Base-by-base conservation (phyloP, 2,797 vertebrate species). In the Paedocypris micromegethes region DNA sequence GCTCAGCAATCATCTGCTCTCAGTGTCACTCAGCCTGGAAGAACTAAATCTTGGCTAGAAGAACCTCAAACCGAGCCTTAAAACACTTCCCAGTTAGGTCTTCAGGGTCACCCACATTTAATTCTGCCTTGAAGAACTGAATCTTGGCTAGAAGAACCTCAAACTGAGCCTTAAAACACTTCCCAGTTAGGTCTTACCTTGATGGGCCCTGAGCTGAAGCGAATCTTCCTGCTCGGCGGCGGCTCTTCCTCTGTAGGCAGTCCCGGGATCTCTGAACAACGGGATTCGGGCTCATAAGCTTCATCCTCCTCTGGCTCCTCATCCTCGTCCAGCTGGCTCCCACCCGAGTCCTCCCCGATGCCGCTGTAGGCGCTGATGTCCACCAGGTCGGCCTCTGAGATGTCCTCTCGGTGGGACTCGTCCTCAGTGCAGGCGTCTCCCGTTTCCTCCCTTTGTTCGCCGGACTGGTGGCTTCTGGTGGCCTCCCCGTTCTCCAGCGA, bases 331-430 rank as follows among this genome's bases (percentile, higher is more conserved):
- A 98, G 89, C 81, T 96, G 94, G 72, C 96, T 97, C 37, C 94
- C 96, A 71, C 91, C 96, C 2, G 95, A 97, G 84, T 98, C 96
- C 78, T 97, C 96, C 74, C 94, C 95, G 0, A 95, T 85, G 77
- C 96, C 96, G 0, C 96, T 98, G 86, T 97, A 98, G 5, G 95
- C 95, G 72, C 96, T 98, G 86, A 98, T 92, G 77, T 98, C 96
- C 85, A 98, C 92, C 79, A 96, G 86, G 72, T 98, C 96, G 0
- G 92, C 96, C 86, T 97, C 95, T 0, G 96, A 97, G 84, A 93
- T 94, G 81, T 98, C 96, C 84, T 98, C 96, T 87, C 89, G 94
- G 74, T 91, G 93, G 6, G 88, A 92, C 76, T 94, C 94, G 3
- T 96, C 94, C 0, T 90, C 92, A 9, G 83, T 81, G 55, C 45